Evolutionary conservation across 2,113 vertebrate species (phyloP).

Genomic region (Aix galericulata): DNA sequence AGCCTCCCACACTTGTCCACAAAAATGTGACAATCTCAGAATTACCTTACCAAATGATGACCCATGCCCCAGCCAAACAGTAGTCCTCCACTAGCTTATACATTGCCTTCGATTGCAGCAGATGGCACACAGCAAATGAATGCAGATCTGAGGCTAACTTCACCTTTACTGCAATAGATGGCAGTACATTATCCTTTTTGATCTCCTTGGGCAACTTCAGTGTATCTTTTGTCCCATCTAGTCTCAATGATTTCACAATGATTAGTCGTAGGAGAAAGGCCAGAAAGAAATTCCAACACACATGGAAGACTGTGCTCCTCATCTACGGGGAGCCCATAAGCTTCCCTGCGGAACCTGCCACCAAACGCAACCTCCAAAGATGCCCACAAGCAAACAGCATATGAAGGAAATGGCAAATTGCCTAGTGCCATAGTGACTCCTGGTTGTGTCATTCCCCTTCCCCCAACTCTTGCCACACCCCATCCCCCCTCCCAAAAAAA

Average conservation of each 20-base stretch:
- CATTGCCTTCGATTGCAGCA: neutral
- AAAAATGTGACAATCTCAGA: constrained; percentile 29
- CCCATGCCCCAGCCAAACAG: neutral
- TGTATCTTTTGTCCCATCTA: neutral
- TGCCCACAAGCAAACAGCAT: neutral
- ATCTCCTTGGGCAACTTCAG: neutral
- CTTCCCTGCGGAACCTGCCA: neutral
- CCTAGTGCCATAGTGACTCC: neutral
- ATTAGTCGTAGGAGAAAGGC: neutral
- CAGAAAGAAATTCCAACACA: neutral
- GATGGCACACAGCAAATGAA: neutral
- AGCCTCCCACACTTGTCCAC: neutral
- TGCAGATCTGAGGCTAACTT: neutral
- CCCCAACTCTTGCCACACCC: neutral
- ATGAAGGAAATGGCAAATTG: neutral
- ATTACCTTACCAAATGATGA: constrained; percentile 19
- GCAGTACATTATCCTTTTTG: neutral
- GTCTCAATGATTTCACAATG: neutral
- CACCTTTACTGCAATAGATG: neutral
- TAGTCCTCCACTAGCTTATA: neutral
- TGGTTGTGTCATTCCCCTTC: neutral
- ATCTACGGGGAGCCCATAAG: neutral
- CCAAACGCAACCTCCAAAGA: neutral
- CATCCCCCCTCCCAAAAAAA: neutral
- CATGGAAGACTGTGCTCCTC: neutral